Base-by-base conservation (phyloP, 2,888 invertebrate species). In the Augochlorella aurata region DNA sequence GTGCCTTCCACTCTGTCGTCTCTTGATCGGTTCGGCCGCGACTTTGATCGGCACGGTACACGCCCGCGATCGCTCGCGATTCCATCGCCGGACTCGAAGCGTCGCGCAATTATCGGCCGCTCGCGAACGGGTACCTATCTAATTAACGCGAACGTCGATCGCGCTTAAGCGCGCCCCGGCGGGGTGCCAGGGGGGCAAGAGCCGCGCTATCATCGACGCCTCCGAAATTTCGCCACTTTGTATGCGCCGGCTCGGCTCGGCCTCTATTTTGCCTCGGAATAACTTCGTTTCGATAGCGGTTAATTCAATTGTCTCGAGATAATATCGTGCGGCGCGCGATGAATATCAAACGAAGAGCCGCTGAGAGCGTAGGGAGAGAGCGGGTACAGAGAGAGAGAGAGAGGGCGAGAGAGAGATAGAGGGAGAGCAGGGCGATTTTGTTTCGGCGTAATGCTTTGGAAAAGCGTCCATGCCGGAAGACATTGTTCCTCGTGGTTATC, bases 261-360 rank as follows among this genome's bases (percentile, higher is more conserved):
- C 52, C 84, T 85, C 83, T 81, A 86, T 87, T 84, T 86, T 82
- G 78, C 85, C 86, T 85, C 81, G 84, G 88, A 92, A 92, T 92
- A 92, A 92, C 92, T 92, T 86, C 87, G 90, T 92, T 91, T 89
- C 91, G 87, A 90, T 92, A 87, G 84, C 79, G 83, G 81, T 85
- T 90, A 90, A 92, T 92, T 92, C 86, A 87, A 91, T 92, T 89
- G 89, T 87, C 88, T 77, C 87, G 83, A 89, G 89, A 91, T 92
- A 91, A 91, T 89, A 91, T 90, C 90, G 72, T 49, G 38, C 38
- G 65, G 50, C 61, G 63, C 66, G 77, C 71, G 61, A 44, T 69
- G 79, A 82, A 79, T 79, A 73, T 72, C 65, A 79, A 82, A 61
- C 70, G 70, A n/a, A 44, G 63, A 18, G 63, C 29, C 50, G 18